Conservation (phyloP, 2,113 vertebrate genomes). For the Numenius arquata region DNA sequence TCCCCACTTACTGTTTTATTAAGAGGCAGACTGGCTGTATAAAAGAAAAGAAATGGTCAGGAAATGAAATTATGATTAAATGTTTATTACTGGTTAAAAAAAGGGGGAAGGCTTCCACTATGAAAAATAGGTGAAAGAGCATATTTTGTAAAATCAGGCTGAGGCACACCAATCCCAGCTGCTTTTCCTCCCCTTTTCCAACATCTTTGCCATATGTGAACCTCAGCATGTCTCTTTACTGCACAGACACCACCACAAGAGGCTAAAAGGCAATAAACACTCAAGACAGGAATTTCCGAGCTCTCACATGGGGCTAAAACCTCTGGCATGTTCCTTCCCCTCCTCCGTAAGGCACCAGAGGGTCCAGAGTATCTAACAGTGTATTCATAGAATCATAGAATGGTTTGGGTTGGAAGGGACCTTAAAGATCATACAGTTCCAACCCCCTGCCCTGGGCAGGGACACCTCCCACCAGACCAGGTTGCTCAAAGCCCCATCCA, state of each 20-base stretch:
- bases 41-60: not conserved
- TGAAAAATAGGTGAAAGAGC: not conserved
- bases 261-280: not conserved
- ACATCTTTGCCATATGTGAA: not conserved
- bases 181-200: not conserved
- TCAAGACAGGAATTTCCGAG: not conserved
- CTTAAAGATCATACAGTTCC: no score
- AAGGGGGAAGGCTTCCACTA: not conserved
- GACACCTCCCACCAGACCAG: no score
- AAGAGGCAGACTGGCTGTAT: not conserved
- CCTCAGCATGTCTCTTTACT: no score
- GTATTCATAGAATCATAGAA: no score
- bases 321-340: not conserved
- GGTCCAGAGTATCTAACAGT: no score
- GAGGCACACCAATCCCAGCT: rapidly evolving
- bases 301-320: not conserved
- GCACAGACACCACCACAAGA: not conserved
- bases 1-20: not conserved
- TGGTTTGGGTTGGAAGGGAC: no score
- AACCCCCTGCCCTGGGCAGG: no score
- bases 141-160: not conserved
- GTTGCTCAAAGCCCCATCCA: no score
- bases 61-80: not conserved
- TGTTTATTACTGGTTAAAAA: not conserved
- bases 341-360: not conserved